Conservation (phyloP, 2,113 vertebrate species). For the Brachyistius frenatus region DNA sequence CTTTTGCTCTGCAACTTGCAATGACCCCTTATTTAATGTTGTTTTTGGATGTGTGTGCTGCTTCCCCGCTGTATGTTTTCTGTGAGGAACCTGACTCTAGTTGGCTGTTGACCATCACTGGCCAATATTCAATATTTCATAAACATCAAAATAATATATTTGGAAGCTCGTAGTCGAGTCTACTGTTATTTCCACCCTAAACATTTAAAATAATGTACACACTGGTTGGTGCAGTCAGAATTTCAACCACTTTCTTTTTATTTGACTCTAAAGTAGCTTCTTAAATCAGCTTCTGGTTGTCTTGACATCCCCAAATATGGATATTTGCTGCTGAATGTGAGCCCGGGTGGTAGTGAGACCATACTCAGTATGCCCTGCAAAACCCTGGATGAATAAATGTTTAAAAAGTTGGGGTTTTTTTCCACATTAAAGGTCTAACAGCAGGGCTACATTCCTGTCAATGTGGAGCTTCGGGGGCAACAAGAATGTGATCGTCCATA, state of each 20-base stretch:
- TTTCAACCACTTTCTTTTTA: not conserved
- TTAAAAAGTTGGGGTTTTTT: constrained; percentile 37
- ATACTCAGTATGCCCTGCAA: constrained; percentile 7
- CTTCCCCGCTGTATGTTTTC: not conserved
- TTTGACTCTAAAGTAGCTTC: not conserved
- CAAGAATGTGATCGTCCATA: constrained; percentile 51
- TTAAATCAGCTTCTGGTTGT: constrained; percentile 1
- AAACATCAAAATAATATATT: not conserved
- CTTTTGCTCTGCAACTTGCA: not conserved
- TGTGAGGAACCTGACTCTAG: constrained; percentile 2
- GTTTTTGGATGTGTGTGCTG: not conserved
- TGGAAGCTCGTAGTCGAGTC: not conserved
- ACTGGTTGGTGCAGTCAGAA: not conserved
- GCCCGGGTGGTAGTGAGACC: constrained; percentile 9
- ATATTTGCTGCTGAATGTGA: constrained; percentile 12
- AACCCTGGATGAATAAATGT: constrained; percentile 45
- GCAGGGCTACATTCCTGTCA: constrained; percentile 51
- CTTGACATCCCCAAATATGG: constrained; percentile 16
- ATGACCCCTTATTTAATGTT: constrained; percentile 17
- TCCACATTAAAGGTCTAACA: constrained; percentile 34
- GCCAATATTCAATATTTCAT: constrained; percentile 15
- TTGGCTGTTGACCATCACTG: not conserved
- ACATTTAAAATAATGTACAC: not conserved
- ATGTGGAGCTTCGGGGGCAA: constrained; percentile 19
- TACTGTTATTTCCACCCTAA: not conserved